Percentiles rank a stretch among this genome's conserved stretches.
phyloP scores from a whole-genome alignment of 2,113 vertebrate species.

The Nycticebus coucang region DNA sequence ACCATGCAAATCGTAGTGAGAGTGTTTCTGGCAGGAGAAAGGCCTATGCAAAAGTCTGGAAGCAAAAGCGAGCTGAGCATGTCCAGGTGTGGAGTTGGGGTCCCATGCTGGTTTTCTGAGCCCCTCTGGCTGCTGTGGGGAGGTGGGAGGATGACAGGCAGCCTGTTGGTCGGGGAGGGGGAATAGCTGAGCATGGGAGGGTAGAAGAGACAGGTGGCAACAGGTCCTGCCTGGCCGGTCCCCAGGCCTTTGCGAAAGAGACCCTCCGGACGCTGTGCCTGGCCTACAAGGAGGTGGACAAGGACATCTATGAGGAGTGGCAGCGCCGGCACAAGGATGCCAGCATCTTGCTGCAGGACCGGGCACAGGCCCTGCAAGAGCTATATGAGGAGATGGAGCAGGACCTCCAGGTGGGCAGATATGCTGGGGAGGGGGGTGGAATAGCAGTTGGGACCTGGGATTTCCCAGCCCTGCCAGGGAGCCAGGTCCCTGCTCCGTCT shows the following conservation, averaged over 20 bases:
- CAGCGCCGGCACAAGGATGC: conserved; percentile 83
- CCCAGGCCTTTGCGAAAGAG: conserved; percentile 87
- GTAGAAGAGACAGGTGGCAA: background rate
- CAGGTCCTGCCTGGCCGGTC: rapidly evolving
- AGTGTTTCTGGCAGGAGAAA: background rate
- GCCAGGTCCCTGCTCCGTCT: background rate
- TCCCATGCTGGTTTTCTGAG: no score
- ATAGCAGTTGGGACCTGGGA: rapidly evolving
- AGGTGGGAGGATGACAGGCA: no score
- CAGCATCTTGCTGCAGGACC: conserved; percentile 81
- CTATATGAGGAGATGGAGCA: conserved; percentile 92
- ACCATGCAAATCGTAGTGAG: background rate
- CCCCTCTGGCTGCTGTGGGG: no score
- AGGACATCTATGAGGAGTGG: conserved; percentile 87
- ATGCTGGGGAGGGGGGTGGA: rapidly evolving
- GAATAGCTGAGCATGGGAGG: background rate
- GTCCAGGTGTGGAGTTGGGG: background rate
- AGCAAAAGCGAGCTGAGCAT: background rate
- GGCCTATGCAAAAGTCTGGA: background rate
- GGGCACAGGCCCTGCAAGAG: conserved; percentile 82
- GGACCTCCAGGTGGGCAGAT: conserved; percentile 87
- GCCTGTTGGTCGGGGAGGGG: background rate
- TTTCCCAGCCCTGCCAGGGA: rapidly evolving
- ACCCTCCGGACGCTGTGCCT: conserved; percentile 93
- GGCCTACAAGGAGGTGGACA: conserved; percentile 90